A percentile compares a stretch with the other conserved stretches of the same genome.
Conservation (phyloP, 2,888 invertebrate species). For the Enoplolaimus lenunculus region DNA sequence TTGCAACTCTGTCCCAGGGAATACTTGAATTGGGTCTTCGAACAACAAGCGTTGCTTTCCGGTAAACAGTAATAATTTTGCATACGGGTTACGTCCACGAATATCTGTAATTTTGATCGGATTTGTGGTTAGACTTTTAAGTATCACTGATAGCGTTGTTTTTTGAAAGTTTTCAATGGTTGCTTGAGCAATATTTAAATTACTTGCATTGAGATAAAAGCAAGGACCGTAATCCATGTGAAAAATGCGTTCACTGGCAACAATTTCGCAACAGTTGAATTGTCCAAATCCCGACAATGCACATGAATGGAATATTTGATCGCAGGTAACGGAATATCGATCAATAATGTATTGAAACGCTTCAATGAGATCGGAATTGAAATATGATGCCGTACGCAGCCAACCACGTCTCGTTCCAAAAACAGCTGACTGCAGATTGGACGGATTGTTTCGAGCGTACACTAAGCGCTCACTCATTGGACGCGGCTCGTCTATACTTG, state of each 20-base stretch:
- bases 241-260: not conserved
- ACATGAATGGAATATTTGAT: not conserved
- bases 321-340: not conserved
- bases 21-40: not conserved
- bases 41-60: not conserved
- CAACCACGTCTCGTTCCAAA: not conserved
- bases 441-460: not conserved
- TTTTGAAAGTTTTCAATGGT: too few species aligned
- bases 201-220: not conserved
- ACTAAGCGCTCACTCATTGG: not conserved
- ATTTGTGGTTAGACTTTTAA: too few species aligned
- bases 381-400: not conserved
- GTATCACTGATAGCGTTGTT: too few species aligned
- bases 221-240: not conserved
- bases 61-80: not conserved
- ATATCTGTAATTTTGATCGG: too few species aligned
- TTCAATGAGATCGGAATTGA: not conserved
- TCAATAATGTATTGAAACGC: not conserved
- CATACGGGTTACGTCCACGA: not conserved
- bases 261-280: not conserved
- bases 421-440: not conserved
- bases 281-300: not conserved
- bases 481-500: not conserved
- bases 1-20: not conserved
- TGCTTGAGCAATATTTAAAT: too few species aligned